These are phyloP conservation scores for Meriones psammophilus DNA, from an alignment of 2,797 vertebrate species.

Conservation along the genomic window DNA sequence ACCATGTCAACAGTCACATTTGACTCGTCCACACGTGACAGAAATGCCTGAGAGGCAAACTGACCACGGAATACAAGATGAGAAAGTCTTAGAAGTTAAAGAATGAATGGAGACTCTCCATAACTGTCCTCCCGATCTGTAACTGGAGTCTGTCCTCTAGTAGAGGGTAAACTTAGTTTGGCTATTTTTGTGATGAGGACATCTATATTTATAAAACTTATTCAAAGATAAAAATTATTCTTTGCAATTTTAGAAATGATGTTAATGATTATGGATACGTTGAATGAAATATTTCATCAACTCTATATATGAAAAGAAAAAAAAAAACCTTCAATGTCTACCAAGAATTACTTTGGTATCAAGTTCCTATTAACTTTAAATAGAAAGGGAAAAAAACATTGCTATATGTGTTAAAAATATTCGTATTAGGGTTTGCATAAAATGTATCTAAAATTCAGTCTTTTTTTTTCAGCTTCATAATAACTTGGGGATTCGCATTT, in stretches of 20 bases:
- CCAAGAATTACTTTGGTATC: constrained; percentile 25
- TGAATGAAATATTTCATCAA: constrained; percentile 18
- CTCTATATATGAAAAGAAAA: constrained; percentile 29
- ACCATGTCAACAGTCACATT: not conserved
- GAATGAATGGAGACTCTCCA: not conserved
- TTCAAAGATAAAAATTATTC: constrained; percentile 10
- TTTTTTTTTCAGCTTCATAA: constrained; percentile 12
- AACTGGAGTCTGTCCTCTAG: not conserved
- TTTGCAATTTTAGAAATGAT: constrained; percentile 38
- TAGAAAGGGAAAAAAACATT: not conserved
- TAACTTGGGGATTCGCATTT: not conserved
- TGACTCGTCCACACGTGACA: not conserved
- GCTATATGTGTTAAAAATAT: constrained; percentile 33
- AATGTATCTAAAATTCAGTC: not conserved
- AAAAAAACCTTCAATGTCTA: not conserved
- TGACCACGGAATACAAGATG: not conserved
- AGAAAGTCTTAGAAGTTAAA: constrained; percentile 31
- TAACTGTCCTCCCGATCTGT: constrained; percentile 1
- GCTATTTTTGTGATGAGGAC: constrained; percentile 27
- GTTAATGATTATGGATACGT: constrained; percentile 28
- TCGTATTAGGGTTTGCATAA: not conserved
- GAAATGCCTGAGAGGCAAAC: not conserved
- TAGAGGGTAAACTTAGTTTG: constrained; percentile 41
- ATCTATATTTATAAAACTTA: constrained; percentile 35
- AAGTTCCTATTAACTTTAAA: not conserved